These are phyloP conservation scores for Macrosteles quadrilineatus DNA, from an alignment of 1,140 invertebrate genomes.

Conservation along the genomic window DNA sequence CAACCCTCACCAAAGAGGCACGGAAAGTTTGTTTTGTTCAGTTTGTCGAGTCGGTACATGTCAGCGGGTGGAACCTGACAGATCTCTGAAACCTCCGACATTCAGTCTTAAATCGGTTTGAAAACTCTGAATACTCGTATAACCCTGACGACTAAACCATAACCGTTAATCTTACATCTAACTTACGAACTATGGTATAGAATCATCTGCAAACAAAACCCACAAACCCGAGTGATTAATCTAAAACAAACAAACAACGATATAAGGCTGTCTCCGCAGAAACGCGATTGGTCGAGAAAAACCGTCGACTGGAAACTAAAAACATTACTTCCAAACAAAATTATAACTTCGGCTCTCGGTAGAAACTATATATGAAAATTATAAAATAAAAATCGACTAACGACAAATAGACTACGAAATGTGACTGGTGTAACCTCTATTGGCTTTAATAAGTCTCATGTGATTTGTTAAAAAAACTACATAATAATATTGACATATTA, in stretches of 20 bases:
- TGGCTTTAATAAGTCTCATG: constrained; percentile 18
- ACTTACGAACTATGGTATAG: constrained; percentile 28
- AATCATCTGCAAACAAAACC: constrained; percentile 27
- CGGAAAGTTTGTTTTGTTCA: neutral
- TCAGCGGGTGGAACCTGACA: neutral
- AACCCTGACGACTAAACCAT: constrained; percentile 28
- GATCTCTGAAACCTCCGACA: constrained; percentile 10
- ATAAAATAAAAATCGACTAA: constrained; percentile 10
- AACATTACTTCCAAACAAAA: constrained; percentile 23
- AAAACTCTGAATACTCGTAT: constrained; percentile 23
- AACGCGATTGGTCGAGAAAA: constrained; percentile 11
- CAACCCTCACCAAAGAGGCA: neutral
- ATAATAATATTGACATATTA: constrained; percentile 26
- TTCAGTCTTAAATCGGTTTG: constrained; percentile 19
- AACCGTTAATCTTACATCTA: constrained; percentile 20
- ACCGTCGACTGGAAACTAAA: constrained; percentile 1
- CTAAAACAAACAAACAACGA: constrained; percentile 21
- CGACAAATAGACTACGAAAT: constrained; percentile 17
- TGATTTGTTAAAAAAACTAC: constrained; percentile 20
- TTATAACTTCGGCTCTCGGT: neutral
- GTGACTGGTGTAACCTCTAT: constrained; percentile 21
- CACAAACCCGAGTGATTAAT: constrained; percentile 28
- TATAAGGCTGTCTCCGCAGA: neutral
- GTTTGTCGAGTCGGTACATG: neutral
- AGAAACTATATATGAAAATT: constrained; percentile 10